A percentile compares a stretch with the other conserved stretches of the same genome.
These are phyloP conservation scores for Triplophysa tibetana DNA, from an alignment of 2,113 vertebrate genomes.

Conservation along the genomic window DNA sequence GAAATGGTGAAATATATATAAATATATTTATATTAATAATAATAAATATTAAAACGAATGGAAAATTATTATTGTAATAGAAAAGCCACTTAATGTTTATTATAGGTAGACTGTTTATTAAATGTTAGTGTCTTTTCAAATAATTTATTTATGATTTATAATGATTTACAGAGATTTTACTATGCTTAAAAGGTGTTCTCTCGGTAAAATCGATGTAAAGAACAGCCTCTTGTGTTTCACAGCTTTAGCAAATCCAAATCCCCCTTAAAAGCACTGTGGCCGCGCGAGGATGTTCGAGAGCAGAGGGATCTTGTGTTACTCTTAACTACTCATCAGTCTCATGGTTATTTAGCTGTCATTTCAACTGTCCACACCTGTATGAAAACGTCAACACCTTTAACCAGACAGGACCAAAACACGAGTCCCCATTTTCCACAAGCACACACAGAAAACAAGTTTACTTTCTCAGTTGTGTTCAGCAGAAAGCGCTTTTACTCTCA, in stretches of 20 bases:
- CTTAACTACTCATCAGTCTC: constrained; percentile 13
- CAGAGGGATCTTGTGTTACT: constrained; percentile 22
- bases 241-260: constrained; percentile 5
- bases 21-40: too few species aligned
- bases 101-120: too few species aligned
- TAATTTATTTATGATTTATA: too few species aligned
- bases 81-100: too few species aligned
- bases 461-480: neutral
- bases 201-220: too few species aligned
- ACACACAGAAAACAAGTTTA: neutral
- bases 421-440: neutral
- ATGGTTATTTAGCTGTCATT: constrained; percentile 35
- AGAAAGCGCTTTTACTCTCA: constrained; percentile 38
- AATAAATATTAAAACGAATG: neutral
- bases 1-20: neutral
- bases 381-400: neutral
- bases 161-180: too few species aligned
- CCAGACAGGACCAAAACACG: neutral
- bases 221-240: neutral
- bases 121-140: too few species aligned
- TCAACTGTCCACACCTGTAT: neutral
- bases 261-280: neutral
- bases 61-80: too few species aligned
- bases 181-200: too few species aligned
- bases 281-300: constrained; percentile 1